Evolutionary conservation across 2,888 invertebrate genomes (phyloP), one percentile per base, ranked within the genome.

Genomic region (Tupiocoris notatus): DNA sequence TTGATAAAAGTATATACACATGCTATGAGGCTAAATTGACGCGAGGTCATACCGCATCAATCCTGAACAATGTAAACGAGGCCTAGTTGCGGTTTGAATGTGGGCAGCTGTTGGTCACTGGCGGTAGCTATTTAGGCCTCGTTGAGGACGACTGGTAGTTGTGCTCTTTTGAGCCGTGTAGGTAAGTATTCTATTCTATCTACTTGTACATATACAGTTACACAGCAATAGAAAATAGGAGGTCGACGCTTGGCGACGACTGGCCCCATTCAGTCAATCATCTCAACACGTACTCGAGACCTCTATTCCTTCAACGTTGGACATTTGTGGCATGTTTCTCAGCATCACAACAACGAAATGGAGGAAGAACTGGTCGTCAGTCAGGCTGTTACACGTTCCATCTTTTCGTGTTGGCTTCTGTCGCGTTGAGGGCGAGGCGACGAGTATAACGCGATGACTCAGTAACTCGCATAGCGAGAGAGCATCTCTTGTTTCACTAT

Each of bases 191-290:
- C 39, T 39, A 39, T 39, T 39, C 39, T 39, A 39, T 39, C 39
- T 7, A 12, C 12, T 7, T 12, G 12, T 39, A 39, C 39, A 12
- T 39, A 39, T 39, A 39, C 39, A 39, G 39, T 39, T 39, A 39
- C 39, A 39, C 39, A 39, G 6, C 39, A 39, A 39, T 39, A 39
- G 39, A 39, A 39, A 39, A 39, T 39, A 39, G 39, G 39, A 39
- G 39, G 39, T 39, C 39, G 39, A 39, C 39, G 39, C 65, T 65
- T 39, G 25, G n/a, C 21, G 65, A 65, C 65, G 57, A 22, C 23
- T 67, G 67, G 56, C 67, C 67, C 67, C 67, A 67, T 67, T 67
- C 67, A 67, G 54, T 67, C 67, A 67, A 67, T 67, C 67, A 67
- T 67, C 67, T 67, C 67, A 56, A 67, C 67, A 57, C 67, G 54